phyloP scores from a whole-genome alignment of 2,888 invertebrate genomes.

The Harmothoe impar region DNA sequence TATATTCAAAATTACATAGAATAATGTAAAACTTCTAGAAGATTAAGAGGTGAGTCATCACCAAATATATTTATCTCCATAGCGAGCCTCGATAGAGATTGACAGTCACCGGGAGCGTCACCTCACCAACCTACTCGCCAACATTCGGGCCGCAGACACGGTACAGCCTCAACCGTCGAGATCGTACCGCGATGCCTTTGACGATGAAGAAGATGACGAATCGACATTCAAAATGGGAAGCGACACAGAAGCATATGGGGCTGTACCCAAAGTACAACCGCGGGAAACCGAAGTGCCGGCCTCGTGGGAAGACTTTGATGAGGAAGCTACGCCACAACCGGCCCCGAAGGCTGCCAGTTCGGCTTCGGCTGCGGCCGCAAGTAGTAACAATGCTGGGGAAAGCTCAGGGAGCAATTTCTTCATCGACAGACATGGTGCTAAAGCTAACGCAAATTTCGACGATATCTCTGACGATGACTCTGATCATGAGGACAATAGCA shows the following conservation, averaged over 20 bases:
- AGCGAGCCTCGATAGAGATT: slow-evolving; percentile 74
- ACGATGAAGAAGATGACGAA: slow-evolving; percentile 58
- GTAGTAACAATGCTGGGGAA: not conserved
- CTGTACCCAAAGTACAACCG: not conserved
- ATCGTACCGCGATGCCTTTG: slow-evolving; percentile 65
- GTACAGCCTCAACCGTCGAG: slow-evolving; percentile 64
- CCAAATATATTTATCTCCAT: too few relatives aligned
- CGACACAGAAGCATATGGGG: slow-evolving; percentile 46
- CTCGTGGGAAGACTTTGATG: slow-evolving; percentile 48
- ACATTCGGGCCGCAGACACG: slow-evolving; percentile 72
- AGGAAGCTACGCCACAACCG: not conserved
- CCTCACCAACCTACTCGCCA: slow-evolving; percentile 74
- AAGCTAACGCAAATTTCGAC: not conserved
- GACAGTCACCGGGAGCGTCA: slow-evolving; percentile 72
- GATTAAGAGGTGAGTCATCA: too few relatives aligned
- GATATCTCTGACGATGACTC: not conserved
- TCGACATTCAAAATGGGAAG: slow-evolving; percentile 27
- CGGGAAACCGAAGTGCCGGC: not conserved
- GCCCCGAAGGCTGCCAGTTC: not conserved
- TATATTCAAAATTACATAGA: too few relatives aligned
- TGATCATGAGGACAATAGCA: slow-evolving; percentile 44
- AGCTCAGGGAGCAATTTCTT: not conserved
- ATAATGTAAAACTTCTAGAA: too few relatives aligned
- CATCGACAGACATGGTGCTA: not conserved
- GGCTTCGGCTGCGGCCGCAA: not conserved